Conservation (phyloP, 2,797 vertebrate species). For the Xenopus petersii region DNA sequence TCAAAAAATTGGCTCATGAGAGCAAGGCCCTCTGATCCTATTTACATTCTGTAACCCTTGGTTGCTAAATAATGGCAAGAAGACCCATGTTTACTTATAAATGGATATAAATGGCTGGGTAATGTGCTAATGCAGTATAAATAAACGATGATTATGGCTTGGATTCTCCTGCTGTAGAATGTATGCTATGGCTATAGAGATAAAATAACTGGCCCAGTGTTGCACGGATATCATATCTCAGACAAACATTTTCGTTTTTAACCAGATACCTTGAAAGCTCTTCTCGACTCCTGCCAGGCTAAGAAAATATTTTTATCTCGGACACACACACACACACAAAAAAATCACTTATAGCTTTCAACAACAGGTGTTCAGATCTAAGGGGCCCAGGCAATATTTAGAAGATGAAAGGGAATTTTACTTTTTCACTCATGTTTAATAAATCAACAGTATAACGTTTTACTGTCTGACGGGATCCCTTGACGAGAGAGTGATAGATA, state of each 20-base stretch:
- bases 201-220: not conserved
- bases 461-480: slow-evolving; percentile 71
- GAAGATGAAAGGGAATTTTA: slow-evolving; percentile 42
- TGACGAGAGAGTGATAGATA: slow-evolving; percentile 70
- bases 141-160: too few species aligned
- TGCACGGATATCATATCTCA: not conserved
- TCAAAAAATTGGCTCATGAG: too few species aligned
- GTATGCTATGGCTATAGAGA: not conserved
- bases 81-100: too few species aligned
- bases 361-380: slow-evolving; percentile 68
- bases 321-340: not conserved
- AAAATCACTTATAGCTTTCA: slow-evolving; percentile 50
- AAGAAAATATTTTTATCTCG: slow-evolving; percentile 1
- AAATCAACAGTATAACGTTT: slow-evolving; percentile 77
- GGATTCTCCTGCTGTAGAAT: too few species aligned
- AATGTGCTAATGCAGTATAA: too few species aligned
- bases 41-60: too few species aligned
- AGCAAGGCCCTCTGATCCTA: too few species aligned
- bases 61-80: too few species aligned
- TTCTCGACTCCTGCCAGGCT: not conserved
- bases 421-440: slow-evolving; percentile 62
- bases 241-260: not conserved
- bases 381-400: slow-evolving; percentile 53
- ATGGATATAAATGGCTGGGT: too few species aligned
- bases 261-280: not conserved